These are phyloP conservation scores for Marronus borbonicus DNA, from an alignment of 2,888 invertebrate genomes.

Conservation along the genomic window DNA sequence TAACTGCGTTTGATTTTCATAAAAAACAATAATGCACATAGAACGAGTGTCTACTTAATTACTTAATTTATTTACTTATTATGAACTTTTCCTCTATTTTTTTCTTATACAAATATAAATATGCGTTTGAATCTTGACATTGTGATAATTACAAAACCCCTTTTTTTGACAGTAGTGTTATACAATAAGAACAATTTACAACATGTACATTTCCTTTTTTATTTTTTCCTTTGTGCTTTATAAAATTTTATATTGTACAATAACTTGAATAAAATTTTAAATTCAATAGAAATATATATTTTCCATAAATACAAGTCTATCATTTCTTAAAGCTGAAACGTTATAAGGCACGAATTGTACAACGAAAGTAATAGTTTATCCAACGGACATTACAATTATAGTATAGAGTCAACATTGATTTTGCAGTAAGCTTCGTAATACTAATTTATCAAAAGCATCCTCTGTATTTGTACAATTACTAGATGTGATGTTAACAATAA, in stretches of 20 bases:
- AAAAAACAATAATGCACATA: too few species aligned
- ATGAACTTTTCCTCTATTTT: background rate
- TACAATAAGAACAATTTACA: conserved; percentile 28
- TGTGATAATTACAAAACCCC: conserved; percentile 42
- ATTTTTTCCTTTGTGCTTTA: conserved; percentile 30
- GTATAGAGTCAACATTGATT: conserved; percentile 53
- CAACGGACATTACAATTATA: too few species aligned
- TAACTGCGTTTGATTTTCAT: too few species aligned
- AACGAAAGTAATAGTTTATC: too few species aligned
- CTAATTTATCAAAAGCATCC: conserved; percentile 58
- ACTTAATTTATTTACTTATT: background rate
- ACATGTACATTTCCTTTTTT: conserved; percentile 40
- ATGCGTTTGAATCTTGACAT: conserved; percentile 33
- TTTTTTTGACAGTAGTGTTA: conserved; percentile 43
- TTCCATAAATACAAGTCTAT: conserved; percentile 2
- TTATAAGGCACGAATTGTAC: too few species aligned
- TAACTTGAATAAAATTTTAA: conserved; percentile 12
- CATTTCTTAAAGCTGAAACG: background rate
- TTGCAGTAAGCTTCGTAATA: conserved; percentile 53
- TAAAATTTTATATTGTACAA: conserved; percentile 21
- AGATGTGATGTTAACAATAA: conserved; percentile 58
- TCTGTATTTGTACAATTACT: conserved; percentile 58
- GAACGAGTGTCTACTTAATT: too few species aligned
- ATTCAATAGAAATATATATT: conserved; percentile 26
- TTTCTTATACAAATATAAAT: background rate